A percentile compares a stretch with the other conserved stretches of the same genome.
phyloP scores from a whole-genome alignment of 2,797 vertebrate genomes.

The Nyctalus aviator region DNA sequence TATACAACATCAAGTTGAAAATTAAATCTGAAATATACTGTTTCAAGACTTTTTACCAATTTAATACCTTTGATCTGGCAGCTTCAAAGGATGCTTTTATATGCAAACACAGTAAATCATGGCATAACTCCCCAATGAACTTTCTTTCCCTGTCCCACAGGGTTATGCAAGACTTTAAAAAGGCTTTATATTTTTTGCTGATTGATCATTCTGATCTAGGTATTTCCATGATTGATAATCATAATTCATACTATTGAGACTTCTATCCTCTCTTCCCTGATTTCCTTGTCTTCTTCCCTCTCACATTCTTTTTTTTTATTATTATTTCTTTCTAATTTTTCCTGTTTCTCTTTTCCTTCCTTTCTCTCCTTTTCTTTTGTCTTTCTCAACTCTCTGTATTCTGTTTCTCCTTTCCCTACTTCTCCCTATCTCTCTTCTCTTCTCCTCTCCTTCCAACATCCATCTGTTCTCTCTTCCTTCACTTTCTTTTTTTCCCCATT shows the following conservation, averaged over 20 bases:
- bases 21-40: background rate
- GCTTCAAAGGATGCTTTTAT: constrained; percentile 34
- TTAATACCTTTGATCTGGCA: background rate
- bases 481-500: background rate
- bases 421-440: background rate
- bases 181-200: background rate
- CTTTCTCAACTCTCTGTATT: background rate
- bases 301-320: no score
- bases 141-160: background rate
- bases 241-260: background rate
- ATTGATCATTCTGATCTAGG: background rate
- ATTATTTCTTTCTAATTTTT: no score
- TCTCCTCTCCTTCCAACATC: background rate
- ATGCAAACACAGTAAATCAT: background rate
- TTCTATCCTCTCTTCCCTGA: background rate
- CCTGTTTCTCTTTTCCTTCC: background rate
- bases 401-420: background rate
- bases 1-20: background rate
- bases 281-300: background rate
- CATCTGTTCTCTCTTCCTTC: background rate
- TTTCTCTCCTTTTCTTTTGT: background rate
- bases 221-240: background rate
- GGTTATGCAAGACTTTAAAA: background rate
- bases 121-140: background rate
- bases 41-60: constrained; percentile 7